Base-by-base conservation (phyloP, 2,888 invertebrate genomes). In the Bhutanitis thaidina region DNA sequence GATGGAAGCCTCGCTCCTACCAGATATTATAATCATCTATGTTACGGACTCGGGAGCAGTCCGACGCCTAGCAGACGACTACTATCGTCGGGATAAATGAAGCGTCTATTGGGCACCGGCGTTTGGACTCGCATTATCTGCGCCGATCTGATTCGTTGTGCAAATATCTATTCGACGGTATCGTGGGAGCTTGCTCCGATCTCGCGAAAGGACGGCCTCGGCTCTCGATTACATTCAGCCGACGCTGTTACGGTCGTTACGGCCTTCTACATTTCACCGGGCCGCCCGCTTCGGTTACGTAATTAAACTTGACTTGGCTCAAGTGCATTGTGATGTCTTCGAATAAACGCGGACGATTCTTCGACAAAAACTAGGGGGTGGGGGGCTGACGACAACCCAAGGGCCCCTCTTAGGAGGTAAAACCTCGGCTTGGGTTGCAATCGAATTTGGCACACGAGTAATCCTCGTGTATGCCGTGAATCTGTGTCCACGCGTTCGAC, bases 131-230 rank as follows among this genome's bases (percentile, higher is more conserved):
- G 40, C 10, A 27, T 48, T 34, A 32, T 15, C 34, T 29, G 34
- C 44, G 39, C 39, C 9, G 35, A 32, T 7, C 15, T 27, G 50
- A 50, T 50, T 50, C 38, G 50, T 29, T 27, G 34, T 38, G 50
- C 50, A 44, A 39, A 50, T 44, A 39, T 44, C 44, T 39, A 39
- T 29, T 10, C 16, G 40, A 25, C 39, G 29, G 38, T 8, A 50
- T 45, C 50, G 50, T 50, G 50, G 44, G 50, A 50, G 48, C 35
- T 10, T 9, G 9, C 10, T 30, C 30, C 10, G n/a, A 10, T 30
- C 30, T 30, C n/a, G 30, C 10, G 30, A 30, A 30, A 30, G n/a
- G n/a, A 30, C n/a, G 0, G 30, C 30, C 30, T 9, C 30, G 30
- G 10, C 30, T 10, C 30, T 4, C 13, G 14, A 15, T 25, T 8